A percentile compares a stretch with the other conserved stretches of the same genome.
Conservation (phyloP, 2,888 invertebrate species). For the Chrysolina haemoptera region DNA sequence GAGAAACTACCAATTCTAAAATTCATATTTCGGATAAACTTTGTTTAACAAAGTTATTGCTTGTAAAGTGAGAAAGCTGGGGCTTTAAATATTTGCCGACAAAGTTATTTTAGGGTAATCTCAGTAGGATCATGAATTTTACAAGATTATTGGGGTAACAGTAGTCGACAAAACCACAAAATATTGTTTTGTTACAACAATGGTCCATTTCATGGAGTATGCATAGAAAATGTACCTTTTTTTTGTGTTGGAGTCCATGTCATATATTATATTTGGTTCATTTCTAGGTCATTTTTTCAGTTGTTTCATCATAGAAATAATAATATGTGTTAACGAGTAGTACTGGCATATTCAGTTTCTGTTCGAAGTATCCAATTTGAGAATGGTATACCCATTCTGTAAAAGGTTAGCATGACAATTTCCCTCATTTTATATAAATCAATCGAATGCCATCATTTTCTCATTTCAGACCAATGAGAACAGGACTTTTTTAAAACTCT, state of each 20-base stretch:
- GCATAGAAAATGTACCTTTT: background rate
- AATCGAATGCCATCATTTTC: no score
- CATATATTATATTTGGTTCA: background rate
- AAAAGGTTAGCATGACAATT: no score
- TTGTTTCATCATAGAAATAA: no score
- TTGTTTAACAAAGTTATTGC: conserved; percentile 38
- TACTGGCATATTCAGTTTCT: no score
- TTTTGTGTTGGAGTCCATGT: no score
- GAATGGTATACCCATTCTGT: no score
- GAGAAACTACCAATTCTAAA: conserved; percentile 44
- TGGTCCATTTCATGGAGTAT: background rate
- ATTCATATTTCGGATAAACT: conserved; percentile 42
- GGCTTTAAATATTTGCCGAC: conserved; percentile 27
- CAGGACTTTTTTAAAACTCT: no score
- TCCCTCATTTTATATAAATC: no score
- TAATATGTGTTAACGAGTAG: no score
- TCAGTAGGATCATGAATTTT: conserved; percentile 18
- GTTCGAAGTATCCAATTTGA: no score
- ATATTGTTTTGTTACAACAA: conserved; percentile 12
- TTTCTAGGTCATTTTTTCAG: background rate
- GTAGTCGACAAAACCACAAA: conserved; percentile 26
- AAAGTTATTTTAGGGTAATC: conserved; percentile 24
- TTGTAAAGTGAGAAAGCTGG: conserved; percentile 36
- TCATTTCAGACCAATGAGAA: no score
- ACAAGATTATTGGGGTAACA: conserved; percentile 28